A percentile compares a stretch with the other conserved stretches of the same genome.
These are phyloP conservation scores for Rambutsinella grinnellia DNA, from an alignment of 2,888 invertebrate species.

Conservation along the genomic window DNA sequence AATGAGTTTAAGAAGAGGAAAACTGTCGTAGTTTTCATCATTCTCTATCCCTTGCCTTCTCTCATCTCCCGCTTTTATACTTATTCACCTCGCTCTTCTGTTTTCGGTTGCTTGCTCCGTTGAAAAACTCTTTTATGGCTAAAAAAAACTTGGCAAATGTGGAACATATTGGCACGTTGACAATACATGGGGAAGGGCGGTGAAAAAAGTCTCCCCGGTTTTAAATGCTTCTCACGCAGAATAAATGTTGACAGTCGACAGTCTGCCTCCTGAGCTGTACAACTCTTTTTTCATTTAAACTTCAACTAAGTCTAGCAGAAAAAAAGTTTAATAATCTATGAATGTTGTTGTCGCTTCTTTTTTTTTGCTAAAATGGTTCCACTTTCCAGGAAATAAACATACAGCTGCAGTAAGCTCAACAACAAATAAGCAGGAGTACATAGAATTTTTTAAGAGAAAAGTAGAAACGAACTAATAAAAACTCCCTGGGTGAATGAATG, in stretches of 20 bases:
- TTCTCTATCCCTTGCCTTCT: neutral
- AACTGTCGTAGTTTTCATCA: neutral
- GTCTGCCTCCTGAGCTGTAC: slow-evolving; percentile 49
- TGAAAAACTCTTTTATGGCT: slow-evolving; percentile 47
- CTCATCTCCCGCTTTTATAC: neutral
- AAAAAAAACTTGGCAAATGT: slow-evolving; percentile 53
- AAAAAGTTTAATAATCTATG: slow-evolving; percentile 56
- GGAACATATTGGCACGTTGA: slow-evolving; percentile 57
- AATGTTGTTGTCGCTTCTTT: slow-evolving; percentile 48
- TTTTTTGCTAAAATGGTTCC: slow-evolving; percentile 22
- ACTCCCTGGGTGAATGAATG: slow-evolving; percentile 38
- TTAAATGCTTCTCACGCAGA: slow-evolving; percentile 55
- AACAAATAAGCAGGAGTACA: slow-evolving; percentile 18
- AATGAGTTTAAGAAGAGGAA: slow-evolving; percentile 7
- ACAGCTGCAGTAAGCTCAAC: slow-evolving; percentile 11
- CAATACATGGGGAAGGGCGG: slow-evolving; percentile 53
- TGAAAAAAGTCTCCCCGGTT: slow-evolving; percentile 27
- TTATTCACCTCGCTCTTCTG: neutral
- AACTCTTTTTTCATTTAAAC: slow-evolving; percentile 55
- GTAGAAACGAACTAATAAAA: slow-evolving; percentile 37
- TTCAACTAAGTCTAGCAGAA: slow-evolving; percentile 40
- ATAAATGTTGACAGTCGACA: slow-evolving; percentile 58
- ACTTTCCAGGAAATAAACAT: neutral
- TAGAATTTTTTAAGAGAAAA: too few relatives aligned
- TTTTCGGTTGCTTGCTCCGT: neutral